Evolutionary conservation across 2,888 invertebrate genomes (phyloP).

Genomic region (Hirtodrosophila trivittata): DNA sequence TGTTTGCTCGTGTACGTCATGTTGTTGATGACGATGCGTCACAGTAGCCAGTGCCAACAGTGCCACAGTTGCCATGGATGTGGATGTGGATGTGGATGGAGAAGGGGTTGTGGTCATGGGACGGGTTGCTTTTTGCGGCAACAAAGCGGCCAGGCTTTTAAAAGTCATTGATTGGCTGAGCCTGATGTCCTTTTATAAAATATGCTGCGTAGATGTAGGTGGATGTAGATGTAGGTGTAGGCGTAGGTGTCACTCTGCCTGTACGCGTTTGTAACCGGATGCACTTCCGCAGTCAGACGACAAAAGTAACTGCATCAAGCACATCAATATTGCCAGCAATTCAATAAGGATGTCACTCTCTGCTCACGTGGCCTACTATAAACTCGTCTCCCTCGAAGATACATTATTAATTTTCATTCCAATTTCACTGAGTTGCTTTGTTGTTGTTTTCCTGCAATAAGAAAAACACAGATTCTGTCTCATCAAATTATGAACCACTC

Average conservation of each 20-base stretch:
- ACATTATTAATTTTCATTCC: no score
- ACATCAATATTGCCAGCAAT: constrained; percentile 51
- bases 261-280: constrained; percentile 42
- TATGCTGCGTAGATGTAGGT: constrained; percentile 13
- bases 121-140: neutral
- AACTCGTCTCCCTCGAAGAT: no score
- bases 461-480: no score
- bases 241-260: constrained; percentile 46
- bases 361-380: no score
- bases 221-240: constrained; percentile 25
- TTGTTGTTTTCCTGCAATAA: no score
- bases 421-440: no score
- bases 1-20: constrained; percentile 45
- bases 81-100: no score
- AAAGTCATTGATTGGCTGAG: constrained; percentile 51
- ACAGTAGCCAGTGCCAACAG: constrained; percentile 13
- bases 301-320: constrained; percentile 39
- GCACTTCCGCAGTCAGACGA: constrained; percentile 58
- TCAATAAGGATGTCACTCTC: constrained; percentile 52
- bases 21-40: constrained; percentile 33
- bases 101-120: no score
- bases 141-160: constrained; percentile 19
- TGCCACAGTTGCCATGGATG: neutral
- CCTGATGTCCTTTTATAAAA: constrained; percentile 19
- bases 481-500: no score